Conservation (phyloP, 2,797 vertebrate genomes). For the Balearica regulorum region DNA sequence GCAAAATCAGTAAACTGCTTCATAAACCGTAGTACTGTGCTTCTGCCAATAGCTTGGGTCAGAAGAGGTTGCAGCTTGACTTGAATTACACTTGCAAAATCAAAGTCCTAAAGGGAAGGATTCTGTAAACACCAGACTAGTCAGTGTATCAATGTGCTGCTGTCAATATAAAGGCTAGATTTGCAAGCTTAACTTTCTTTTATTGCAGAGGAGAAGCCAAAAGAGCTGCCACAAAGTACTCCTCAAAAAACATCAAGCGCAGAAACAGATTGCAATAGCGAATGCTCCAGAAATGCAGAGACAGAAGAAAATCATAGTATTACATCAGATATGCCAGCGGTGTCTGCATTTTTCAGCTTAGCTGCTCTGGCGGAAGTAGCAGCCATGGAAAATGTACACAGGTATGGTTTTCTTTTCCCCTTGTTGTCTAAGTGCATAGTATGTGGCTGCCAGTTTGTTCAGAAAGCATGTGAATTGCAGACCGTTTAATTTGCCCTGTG, state of each 20-base stretch:
- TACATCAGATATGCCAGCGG: conserved; percentile 76
- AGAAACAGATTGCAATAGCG: conserved; percentile 84
- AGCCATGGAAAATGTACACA: conserved; percentile 98
- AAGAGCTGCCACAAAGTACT: conserved; percentile 83
- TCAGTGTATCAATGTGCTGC: neutral
- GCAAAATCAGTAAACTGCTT: neutral
- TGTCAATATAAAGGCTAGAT: neutral
- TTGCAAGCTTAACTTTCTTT: neutral
- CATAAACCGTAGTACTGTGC: neutral
- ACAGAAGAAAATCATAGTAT: conserved; percentile 75
- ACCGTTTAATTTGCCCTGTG: neutral
- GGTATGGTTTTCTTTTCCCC: conserved; percentile 69
- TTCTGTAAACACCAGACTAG: neutral
- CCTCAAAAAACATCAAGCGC: conserved; percentile 72
- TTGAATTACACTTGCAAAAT: neutral
- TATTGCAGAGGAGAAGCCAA: conserved; percentile 86
- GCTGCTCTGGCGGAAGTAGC: conserved; percentile 97
- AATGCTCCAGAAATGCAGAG: conserved; percentile 75
- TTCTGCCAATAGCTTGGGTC: neutral
- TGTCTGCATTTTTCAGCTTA: conserved; percentile 93
- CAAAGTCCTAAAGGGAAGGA: neutral
- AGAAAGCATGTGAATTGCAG: neutral
- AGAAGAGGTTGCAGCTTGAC: neutral
- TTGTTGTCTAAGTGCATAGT: neutral
- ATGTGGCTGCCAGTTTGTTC: neutral